Evolutionary conservation across 2,888 invertebrate genomes (phyloP).

Genomic region (Proisotoma minuta): DNA sequence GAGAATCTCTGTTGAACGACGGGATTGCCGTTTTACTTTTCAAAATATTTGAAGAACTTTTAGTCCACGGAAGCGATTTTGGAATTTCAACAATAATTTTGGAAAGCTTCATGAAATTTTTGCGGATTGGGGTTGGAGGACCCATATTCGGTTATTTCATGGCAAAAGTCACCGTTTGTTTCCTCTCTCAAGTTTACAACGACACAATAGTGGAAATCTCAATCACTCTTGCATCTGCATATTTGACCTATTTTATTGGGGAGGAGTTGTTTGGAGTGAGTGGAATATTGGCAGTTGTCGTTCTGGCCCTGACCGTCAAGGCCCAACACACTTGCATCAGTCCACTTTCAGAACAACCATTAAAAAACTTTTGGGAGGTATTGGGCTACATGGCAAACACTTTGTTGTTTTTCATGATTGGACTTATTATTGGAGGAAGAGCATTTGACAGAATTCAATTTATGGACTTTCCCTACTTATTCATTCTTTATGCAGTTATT

Average conservation of each 20-base stretch:
- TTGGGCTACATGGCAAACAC: conserved; percentile 56
- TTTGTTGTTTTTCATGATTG: conserved; percentile 60
- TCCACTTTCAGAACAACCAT: conserved; percentile 52
- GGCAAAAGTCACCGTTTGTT: conserved; percentile 50
- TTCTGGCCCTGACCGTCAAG: conserved; percentile 52
- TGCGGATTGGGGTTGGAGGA: conserved; percentile 51
- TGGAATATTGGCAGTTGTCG: conserved; percentile 53
- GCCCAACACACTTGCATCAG: conserved; percentile 52
- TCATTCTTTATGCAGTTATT: conserved; percentile 52
- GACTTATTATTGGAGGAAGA: conserved; percentile 59
- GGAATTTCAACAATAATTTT: background rate
- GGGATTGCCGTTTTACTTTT: conserved; percentile 54
- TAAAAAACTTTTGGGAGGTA: conserved; percentile 54
- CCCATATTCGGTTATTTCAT: conserved; percentile 51
- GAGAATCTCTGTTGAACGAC: conserved; percentile 54
- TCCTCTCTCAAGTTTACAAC: conserved; percentile 51
- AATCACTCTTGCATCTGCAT: conserved; percentile 52
- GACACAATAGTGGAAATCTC: conserved; percentile 53
- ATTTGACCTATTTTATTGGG: conserved; percentile 51
- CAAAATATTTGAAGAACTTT: conserved; percentile 49
- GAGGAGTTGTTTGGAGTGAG: conserved; percentile 50
- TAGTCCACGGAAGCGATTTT: conserved; percentile 15
- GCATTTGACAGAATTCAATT: conserved; percentile 53
- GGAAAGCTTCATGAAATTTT: conserved; percentile 45
- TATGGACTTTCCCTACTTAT: conserved; percentile 55